Evolutionary conservation across 2,797 vertebrate genomes (phyloP).

Genomic region (Diceros bicornis): DNA sequence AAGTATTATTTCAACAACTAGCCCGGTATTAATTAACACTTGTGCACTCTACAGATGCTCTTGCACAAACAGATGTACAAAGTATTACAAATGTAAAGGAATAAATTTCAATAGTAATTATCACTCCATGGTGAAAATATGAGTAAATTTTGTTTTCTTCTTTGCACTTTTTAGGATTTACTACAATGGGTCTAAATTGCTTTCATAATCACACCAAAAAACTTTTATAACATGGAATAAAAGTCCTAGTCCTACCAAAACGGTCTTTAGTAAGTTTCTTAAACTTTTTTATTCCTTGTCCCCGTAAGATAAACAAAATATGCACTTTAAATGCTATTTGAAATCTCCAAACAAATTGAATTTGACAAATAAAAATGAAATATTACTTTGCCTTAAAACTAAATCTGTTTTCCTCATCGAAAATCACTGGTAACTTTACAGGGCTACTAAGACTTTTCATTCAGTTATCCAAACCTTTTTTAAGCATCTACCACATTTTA

Average conservation of each 20-base stretch:
- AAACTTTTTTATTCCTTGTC: slow-evolving; percentile 37
- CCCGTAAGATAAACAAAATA: not conserved
- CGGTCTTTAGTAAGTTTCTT: not conserved
- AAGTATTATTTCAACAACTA: not conserved
- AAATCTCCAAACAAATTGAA: slow-evolving; percentile 54
- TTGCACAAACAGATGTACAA: slow-evolving; percentile 21
- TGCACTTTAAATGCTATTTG: not conserved
- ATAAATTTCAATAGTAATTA: not conserved
- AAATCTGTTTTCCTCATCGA: not conserved
- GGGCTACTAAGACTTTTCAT: not conserved
- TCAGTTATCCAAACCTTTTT: slow-evolving; percentile 38
- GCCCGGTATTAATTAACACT: slow-evolving; percentile 9
- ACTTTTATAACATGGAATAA: not conserved
- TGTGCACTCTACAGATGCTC: not conserved
- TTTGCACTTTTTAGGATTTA: not conserved
- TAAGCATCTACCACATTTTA: not conserved
- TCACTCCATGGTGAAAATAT: not conserved
- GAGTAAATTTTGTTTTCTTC: not conserved
- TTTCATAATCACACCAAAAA: slow-evolving; percentile 21
- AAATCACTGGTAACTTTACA: slow-evolving; percentile 10
- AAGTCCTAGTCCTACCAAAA: slow-evolving; percentile 9
- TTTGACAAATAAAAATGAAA: slow-evolving; percentile 48
- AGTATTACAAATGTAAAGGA: not conserved
- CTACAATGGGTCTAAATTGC: not conserved
- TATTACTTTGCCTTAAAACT: slow-evolving; percentile 4